Base-by-base conservation (phyloP, 2,888 invertebrate species). In the Sarcophaga carnaria region DNA sequence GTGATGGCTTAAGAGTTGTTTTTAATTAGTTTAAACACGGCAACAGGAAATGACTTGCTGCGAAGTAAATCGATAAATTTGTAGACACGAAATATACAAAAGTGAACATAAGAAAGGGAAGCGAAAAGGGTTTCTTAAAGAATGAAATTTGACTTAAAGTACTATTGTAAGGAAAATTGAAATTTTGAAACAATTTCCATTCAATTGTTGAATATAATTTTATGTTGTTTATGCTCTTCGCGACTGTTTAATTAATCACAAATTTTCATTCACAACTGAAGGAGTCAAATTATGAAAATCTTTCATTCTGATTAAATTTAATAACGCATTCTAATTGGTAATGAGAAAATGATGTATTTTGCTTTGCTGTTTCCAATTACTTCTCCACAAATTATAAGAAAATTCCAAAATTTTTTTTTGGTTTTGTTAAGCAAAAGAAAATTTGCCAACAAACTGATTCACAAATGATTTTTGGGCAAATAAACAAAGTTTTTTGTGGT, bases 401-500 rank as follows among this genome's bases (percentile, higher is more conserved):
- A n/a, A 54, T 66, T 37, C 4, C 17, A 20, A 63, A 69, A 54
- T 20, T 54, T 63, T 11, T 64, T 70, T 27, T 47, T 25, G 14
- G 4, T 14, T 54, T 54, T 54, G 0, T 5, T 54, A 14, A 70
- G 17, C 17, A 10, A 3, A 49, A 79, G 12, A 64, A 69, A 70
- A 49, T 4, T 54, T 54, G 0, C n/a, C 20, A 22, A 77, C 25
- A 47, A 59, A 71, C 66, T 37, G 0, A 14, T 37, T 54, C 37
- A 27, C 3, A 54, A 82, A 74, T 75, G 22, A 64, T 47, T 70
- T 49, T 37, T 54, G 8, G 17, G 27, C 71, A 77, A 37, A 37
- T 75, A 62, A 75, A 69, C 45, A 80, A 86, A 78, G 59, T 83
- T 87, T 83, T 87, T 85, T 75, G 60, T 49, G 70, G 4, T 74